Evolutionary conservation across 2,113 vertebrate genomes (phyloP), one percentile per base, ranked within the genome.

Genomic region (Heliornis fulica): DNA sequence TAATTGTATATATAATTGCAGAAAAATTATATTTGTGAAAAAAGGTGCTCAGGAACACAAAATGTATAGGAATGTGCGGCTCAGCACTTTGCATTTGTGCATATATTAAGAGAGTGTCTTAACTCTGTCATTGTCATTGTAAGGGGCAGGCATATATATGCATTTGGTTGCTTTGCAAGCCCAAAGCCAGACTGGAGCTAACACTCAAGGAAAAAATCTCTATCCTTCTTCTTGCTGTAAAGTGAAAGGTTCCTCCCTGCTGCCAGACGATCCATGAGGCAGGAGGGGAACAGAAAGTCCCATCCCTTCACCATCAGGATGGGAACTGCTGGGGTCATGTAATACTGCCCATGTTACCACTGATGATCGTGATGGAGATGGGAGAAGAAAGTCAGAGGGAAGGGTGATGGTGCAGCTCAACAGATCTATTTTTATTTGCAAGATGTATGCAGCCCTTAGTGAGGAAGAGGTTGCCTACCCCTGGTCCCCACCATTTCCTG

Each of bases 101-200:
- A 32, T 34, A 32, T 45, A 70, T 74, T 77, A 76, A 69, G 36
- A 43, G 57, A 69, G 40, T 15, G 63, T 77, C 79, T 90, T 43
- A 81, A 60, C 34, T 54, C 76, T 65, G 56, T 34, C 82, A 71
- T 71, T 65, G 56, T 34, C 82, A 71, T 71, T 82, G 28, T 56
- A 81, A 50, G 4, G 20, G 34, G 26, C 28, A 32, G 38, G 26
- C 28, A 32, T 50, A 19, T 19, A 19, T 32, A 45, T 56, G 22
- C 59, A 66, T 83, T 86, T 74, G 45, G 50, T 70, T 93, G 64
- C 25, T 48, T 69, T 32, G 61, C 74, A 82, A 90, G 83, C 64
- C 68, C 54, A 77, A 92, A 68, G 86, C 63, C 59, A 90, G 53
- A 51, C 18, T 38, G 29, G 63, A 72, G 45, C 25, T 89, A 74